A percentile compares a stretch with the other conserved stretches of the same genome.
Evolutionary conservation across 2,888 invertebrate genomes (phyloP).

Genomic region (Hartigia nigra): DNA sequence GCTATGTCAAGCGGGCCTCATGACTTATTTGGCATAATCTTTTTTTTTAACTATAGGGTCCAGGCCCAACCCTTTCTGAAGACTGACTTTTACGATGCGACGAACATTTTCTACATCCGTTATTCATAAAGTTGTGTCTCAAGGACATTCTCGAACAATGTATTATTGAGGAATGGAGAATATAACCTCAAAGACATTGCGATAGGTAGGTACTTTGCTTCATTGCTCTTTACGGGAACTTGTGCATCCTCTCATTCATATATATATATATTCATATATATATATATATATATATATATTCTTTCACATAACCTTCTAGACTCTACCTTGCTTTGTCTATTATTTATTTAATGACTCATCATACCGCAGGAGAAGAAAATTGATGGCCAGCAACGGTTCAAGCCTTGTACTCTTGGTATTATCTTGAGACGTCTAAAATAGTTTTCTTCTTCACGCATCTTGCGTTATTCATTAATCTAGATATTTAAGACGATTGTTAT

Average conservation of each 20-base stretch:
- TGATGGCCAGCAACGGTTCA: neutral
- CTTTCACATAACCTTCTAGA: neutral
- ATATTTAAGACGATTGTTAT: neutral
- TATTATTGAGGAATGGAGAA: neutral
- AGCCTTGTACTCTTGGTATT: neutral
- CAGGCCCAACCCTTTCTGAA: conserved; percentile 22
- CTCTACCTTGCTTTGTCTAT: neutral
- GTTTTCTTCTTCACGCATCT: neutral
- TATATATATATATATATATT: neutral
- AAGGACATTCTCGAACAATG: neutral
- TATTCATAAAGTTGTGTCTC: neutral
- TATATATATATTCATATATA: neutral
- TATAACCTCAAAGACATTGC: neutral
- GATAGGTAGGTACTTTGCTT: neutral
- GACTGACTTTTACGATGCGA: neutral
- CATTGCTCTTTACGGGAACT: neutral
- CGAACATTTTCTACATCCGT: neutral
- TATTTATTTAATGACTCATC: conserved; percentile 7
- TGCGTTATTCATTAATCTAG: neutral
- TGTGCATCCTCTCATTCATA: neutral
- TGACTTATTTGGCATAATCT: conserved; percentile 21
- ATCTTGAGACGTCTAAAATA: neutral
- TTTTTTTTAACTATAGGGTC: conserved; percentile 21
- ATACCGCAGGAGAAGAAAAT: neutral
- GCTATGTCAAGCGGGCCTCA: neutral